Evolutionary conservation across 2,888 invertebrate species (phyloP).

Genomic region (Folsomia manolachei): DNA sequence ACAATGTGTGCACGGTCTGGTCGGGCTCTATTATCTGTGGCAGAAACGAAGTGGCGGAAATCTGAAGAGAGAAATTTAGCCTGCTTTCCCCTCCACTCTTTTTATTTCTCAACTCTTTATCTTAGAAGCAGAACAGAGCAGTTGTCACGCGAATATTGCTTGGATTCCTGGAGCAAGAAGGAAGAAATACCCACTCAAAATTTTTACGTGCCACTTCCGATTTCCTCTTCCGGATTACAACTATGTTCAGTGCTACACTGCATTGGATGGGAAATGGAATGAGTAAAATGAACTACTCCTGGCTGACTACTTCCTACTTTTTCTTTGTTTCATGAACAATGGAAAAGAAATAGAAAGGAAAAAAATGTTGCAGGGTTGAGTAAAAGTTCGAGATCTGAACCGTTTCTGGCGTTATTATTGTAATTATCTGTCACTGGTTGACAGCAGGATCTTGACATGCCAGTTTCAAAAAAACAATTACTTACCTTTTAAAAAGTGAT

Average conservation of each 20-base stretch:
- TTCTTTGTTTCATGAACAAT: neutral
- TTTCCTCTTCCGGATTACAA: slow-evolving; percentile 37
- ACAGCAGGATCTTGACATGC: too few species aligned
- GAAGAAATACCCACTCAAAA: slow-evolving; percentile 20
- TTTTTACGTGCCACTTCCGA: slow-evolving; percentile 39
- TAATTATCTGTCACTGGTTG: too few species aligned
- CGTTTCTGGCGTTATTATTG: too few species aligned
- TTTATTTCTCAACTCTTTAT: slow-evolving; percentile 30
- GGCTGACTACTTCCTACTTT: neutral
- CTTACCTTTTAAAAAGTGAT: too few species aligned
- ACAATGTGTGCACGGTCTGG: neutral
- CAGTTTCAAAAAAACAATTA: too few species aligned
- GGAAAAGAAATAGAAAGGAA: neutral
- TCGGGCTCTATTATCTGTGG: neutral
- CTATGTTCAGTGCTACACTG: neutral
- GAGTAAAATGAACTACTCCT: too few species aligned
- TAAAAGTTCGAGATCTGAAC: too few species aligned
- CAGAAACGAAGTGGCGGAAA: neutral
- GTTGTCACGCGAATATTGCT: too few species aligned
- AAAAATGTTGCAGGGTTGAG: too few species aligned
- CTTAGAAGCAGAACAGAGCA: too few species aligned
- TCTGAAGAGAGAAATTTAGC: slow-evolving; percentile 7
- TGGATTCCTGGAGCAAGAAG: neutral
- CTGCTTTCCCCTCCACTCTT: slow-evolving; percentile 19
- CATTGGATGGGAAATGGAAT: too few species aligned